Evolutionary conservation across 2,113 vertebrate species (phyloP).

Genomic region (Choloepus hoffmanni): DNA sequence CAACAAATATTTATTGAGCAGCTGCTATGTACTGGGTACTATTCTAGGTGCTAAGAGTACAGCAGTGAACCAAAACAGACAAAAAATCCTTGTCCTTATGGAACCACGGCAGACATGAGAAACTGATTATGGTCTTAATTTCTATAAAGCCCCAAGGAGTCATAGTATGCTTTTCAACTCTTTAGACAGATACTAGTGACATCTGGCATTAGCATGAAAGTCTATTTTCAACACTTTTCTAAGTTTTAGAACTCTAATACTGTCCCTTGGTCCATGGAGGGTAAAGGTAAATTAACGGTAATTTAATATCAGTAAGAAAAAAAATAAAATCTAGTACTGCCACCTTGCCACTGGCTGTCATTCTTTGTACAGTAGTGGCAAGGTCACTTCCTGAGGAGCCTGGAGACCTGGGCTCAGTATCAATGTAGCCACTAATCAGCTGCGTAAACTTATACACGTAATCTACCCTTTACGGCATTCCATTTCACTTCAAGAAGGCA

Average conservation of each 20-base stretch:
- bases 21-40: too few relatives aligned
- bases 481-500: neutral
- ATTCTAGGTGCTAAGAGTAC: neutral
- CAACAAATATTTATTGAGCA: neutral
- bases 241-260: neutral
- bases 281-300: neutral
- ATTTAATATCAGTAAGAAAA: conserved; percentile 10
- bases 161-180: neutral
- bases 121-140: neutral
- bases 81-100: neutral
- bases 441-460: neutral
- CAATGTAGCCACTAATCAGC: neutral
- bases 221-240: neutral
- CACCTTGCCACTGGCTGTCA: neutral
- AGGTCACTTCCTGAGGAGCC: neutral
- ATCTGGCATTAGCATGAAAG: neutral
- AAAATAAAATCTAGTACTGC: neutral
- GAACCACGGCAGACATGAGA: neutral
- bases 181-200: neutral
- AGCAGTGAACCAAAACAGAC: neutral
- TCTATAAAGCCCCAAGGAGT: neutral
- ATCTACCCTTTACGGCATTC: neutral
- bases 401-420: neutral
- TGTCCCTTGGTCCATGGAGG: neutral
- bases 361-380: neutral